These are phyloP conservation scores for Oreohelix idahoensis DNA, from an alignment of 1,140 invertebrate species.

Conservation along the genomic window DNA sequence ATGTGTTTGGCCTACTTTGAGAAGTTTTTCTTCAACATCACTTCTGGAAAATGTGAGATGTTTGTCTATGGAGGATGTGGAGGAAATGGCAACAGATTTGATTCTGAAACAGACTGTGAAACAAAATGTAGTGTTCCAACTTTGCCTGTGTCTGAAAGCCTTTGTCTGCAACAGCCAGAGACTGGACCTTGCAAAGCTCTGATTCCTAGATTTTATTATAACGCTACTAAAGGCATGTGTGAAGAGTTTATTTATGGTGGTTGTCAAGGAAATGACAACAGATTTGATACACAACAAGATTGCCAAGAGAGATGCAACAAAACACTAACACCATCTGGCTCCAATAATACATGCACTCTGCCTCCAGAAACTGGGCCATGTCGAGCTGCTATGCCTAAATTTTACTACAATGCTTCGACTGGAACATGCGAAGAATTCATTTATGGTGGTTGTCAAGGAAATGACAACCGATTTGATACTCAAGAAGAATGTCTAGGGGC, in stretches of 20 bases:
- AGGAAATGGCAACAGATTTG: neutral
- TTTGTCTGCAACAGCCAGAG: neutral
- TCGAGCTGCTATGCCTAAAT: neutral
- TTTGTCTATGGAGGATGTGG: neutral
- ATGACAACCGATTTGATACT: neutral
- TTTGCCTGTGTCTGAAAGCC: neutral
- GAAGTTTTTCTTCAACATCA: neutral
- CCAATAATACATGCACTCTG: neutral
- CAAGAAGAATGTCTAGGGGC: neutral
- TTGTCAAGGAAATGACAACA: neutral
- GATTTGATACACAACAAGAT: neutral
- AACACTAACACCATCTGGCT: neutral
- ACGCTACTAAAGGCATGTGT: neutral
- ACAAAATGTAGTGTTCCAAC: neutral
- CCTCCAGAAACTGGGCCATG: neutral
- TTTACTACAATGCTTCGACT: neutral
- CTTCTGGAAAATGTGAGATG: neutral
- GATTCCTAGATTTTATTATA: neutral
- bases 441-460: neutral
- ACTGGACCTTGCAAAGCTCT: neutral
- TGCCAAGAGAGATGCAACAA: neutral
- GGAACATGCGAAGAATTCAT: neutral
- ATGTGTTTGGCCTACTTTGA: neutral
- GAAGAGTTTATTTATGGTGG: neutral
- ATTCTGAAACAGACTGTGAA: neutral